A percentile compares a stretch with the other conserved stretches of the same genome.
These are phyloP conservation scores for Volucella bombylans DNA, from an alignment of 2,888 invertebrate genomes.

Conservation along the genomic window DNA sequence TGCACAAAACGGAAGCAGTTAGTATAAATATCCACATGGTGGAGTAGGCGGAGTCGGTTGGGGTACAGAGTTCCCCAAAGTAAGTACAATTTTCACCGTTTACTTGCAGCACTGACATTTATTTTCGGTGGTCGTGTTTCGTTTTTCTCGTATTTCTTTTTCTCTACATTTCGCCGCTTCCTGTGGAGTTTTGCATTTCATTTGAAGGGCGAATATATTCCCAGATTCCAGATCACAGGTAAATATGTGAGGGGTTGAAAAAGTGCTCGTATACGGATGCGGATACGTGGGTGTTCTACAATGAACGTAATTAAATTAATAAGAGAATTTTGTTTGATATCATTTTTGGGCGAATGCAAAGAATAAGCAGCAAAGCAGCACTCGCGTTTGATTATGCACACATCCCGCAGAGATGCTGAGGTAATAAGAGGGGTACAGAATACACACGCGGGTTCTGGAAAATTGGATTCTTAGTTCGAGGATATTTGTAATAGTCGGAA, in stretches of 20 bases:
- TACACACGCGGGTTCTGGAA: too few species aligned
- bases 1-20: conserved; percentile 73
- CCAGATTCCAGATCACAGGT: conserved; percentile 10
- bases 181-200: conserved; percentile 39
- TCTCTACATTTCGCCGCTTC: conserved; percentile 7
- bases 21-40: conserved; percentile 42
- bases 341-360: conserved; percentile 6
- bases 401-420: conserved; percentile 12
- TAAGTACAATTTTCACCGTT: conserved; percentile 28
- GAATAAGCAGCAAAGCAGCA: neutral
- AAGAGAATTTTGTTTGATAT: conserved; percentile 53
- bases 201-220: conserved; percentile 14
- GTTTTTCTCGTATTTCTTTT: neutral
- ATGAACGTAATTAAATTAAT: conserved; percentile 69
- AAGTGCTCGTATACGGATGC: neutral
- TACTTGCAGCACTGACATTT: conserved; percentile 45
- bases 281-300: conserved; percentile 36
- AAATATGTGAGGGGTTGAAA: conserved; percentile 3
- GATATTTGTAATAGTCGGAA: too few species aligned
- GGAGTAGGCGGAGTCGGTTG: neutral
- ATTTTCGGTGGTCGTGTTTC: conserved; percentile 23
- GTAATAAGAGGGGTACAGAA: conserved; percentile 3
- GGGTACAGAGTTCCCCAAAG: conserved; percentile 22
- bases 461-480: too few species aligned
- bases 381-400: conserved; percentile 41